Evolutionary conservation across 2,888 invertebrate genomes (phyloP), one percentile per base, ranked within the genome.

Genomic region (Eupithecia subfuscata): DNA sequence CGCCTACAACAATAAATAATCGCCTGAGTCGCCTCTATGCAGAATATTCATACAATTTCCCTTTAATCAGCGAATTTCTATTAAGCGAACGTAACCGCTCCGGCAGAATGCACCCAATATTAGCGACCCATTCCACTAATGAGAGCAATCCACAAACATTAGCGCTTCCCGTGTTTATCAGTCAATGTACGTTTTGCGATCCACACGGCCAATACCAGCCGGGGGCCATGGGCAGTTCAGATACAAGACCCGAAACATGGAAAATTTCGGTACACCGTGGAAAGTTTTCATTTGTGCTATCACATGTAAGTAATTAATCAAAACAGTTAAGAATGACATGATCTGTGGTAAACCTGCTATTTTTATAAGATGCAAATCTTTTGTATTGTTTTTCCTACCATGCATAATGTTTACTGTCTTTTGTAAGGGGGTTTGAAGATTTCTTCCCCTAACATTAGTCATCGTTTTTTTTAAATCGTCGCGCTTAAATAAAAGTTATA

Each of bases 121-220:
- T 90, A 90, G 86, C 85, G 88, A 86, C 87, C 88, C 89, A 90
- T 93, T 90, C 84, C 87, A 85, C 86, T 92, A 93, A 93, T 91
- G 91, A 92, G 92, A 89, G 89, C 88, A 89, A 88, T 91, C 88
- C 86, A 82, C 90, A 92, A 93, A 93, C 90, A 92, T 92, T 92
- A 90, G 89, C 89, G 84, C 85, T 86, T 81, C 78, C 82, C 71
- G 79, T 80, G 82, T 92, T 91, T 92, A 91, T 90, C 90, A 87
- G 88, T 85, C 85, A 83, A 83, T 84, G 87, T 88, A 89, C 91
- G 89, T 88, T 91, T 90, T 87, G 90, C 92, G 90, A 91, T 90
- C 91, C 70, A 73, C 70, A 72, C 70, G 12, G 70, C 64, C 75
- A 75, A 75, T 77, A 73, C 67, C 70, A 75, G 73, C 70, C 73